Base-by-base conservation (phyloP, 1,140 invertebrate genomes). In the Brachionus paranguensis region DNA sequence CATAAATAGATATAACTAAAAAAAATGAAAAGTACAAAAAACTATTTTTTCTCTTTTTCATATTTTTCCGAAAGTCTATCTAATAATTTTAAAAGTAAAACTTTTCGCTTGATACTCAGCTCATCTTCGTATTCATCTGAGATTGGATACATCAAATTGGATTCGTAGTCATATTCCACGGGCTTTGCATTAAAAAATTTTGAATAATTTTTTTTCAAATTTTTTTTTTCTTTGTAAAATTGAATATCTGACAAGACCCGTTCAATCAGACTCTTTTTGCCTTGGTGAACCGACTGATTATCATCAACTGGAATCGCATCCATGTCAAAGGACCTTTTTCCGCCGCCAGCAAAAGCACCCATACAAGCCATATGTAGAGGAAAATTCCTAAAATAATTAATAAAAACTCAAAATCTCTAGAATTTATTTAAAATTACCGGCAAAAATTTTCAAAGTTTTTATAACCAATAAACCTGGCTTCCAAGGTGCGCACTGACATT, bases 271-370 rank as follows among this genome's bases (percentile, higher is more conserved):
- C 55, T 79, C n/a, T 3, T 33, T 55, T 33, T 64, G 41, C 7
- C 12, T n/a, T 78, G 24, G 7, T 78, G 27, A 17, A 47, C 47
- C 14, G 45, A 70, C 3, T n/a, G 70, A 41, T 33, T 3, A 24
- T 55, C 8, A 10, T 43, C 50, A 29, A 79, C 20, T 64, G 53
- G 20, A 24, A 20, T 11, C 17, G 27, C 27, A 14, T 29, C 53
- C 43, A 64, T 45, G 20, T 81, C 78, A 12, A 68, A 81, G 2
- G 78, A 81, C 14, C 78, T 43, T 17, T 81, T 81, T 43, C 78
- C 78, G 14, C 78, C 78, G 14, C 78, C 78, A 1, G 78, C 78
- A 81, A 81, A 81, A 29, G 78, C 78, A 11, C 78, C 78, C 78
- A 81, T 81, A 47, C 78, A 81, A 27, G 17, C 33, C 60, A 24